Evolutionary conservation across 2,888 invertebrate genomes (phyloP).

Genomic region (Caradrina clavipalpis): DNA sequence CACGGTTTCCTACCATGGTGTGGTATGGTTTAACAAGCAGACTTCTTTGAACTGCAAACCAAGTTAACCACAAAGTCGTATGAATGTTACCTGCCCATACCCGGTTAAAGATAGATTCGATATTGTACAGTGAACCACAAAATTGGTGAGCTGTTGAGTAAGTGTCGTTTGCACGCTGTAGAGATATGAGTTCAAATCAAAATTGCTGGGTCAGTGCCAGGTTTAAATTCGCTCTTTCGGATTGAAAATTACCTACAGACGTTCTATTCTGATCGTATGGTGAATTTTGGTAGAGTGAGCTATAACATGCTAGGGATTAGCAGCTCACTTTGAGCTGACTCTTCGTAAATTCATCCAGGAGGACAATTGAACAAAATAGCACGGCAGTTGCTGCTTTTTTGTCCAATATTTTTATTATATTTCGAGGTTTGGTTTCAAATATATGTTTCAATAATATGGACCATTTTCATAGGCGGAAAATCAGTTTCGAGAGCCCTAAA

Average conservation of each 20-base stretch:
- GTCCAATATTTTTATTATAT: too few relatives aligned
- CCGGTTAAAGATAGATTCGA: not conserved
- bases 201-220: conserved; percentile 29
- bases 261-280: too few relatives aligned
- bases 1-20: too few relatives aligned
- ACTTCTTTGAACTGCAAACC: too few relatives aligned
- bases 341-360: too few relatives aligned
- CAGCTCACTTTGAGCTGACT: too few relatives aligned
- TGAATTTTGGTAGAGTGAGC: too few relatives aligned
- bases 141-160: not conserved
- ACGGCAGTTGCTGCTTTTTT: too few relatives aligned
- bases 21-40: too few relatives aligned
- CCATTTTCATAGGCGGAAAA: not conserved
- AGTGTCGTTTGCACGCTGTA: conserved; percentile 35
- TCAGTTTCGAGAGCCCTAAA: not conserved
- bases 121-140: conserved; percentile 17
- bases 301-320: too few relatives aligned
- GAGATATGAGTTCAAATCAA: conserved; percentile 38
- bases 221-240: conserved; percentile 13
- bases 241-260: conserved; percentile 11
- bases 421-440: not conserved
- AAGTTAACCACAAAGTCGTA: not conserved
- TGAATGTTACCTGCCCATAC: not conserved
- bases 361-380: too few relatives aligned
- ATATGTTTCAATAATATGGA: not conserved